Base-by-base conservation (phyloP, 2,888 invertebrate genomes). In the Spodoptera littoralis region DNA sequence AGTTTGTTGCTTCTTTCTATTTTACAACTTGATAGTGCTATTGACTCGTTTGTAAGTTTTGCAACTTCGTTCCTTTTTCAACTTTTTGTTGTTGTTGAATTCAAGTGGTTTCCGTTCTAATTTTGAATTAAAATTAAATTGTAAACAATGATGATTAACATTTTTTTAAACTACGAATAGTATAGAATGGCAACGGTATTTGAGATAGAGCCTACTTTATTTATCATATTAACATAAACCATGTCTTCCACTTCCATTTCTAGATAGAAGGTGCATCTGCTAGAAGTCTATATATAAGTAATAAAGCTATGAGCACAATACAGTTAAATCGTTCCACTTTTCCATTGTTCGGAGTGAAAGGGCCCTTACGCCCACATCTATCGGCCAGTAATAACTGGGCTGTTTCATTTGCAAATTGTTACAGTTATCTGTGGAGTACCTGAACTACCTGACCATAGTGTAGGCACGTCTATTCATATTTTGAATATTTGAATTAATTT, bases 341-440 rank as follows among this genome's bases (percentile, higher is more conserved):
- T 69, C 68, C 61, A 74, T 79, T 74, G 80, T 81, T 73, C 69
- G 55, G 60, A 61, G 79, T 77, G 77, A 79, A 82, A 76, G 73
- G 77, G 67, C 70, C 70, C 65, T 69, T 70, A 72, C 75, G 61
- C 70, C 57, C 55, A 63, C 66, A 55, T n/a, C 57, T 22, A 73
- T 78, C 56, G 71, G 60, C 64, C 65, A 75, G 42, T 57, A 61
- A 70, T 80, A 76, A 70, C 73, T 63, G 59, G 62, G 67, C 58
- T 68, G 80, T 77, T 76, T 70, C 69, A 69, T 76, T 78, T 73
- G 66, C 64, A 71, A 79, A 78, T 73, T 62, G 71, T 59, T 44
- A 73, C 70, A 47, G 54, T 70, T 60, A 65, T 65, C 60, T 47
- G 30, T 2, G 43, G 65, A 45, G 0, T 48, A 64, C 66, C 36